Base-by-base conservation (phyloP, 2,888 invertebrate species). In the Spialia ferax region DNA sequence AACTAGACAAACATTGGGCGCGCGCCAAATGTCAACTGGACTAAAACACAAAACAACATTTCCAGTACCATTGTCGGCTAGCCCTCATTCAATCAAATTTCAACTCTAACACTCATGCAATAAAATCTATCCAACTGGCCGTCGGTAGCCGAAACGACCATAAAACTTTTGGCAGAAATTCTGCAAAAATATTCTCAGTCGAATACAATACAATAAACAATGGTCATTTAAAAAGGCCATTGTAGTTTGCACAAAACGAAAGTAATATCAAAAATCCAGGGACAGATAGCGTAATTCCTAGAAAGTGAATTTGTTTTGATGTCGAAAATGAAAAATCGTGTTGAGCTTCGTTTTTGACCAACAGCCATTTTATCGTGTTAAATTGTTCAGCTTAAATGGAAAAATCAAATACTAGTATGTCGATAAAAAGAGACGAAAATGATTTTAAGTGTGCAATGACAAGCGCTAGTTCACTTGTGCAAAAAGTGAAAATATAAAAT, bases 151-250 rank as follows among this genome's bases (percentile, higher is more conserved):
- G 66, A 55, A 67, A 61, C 66, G 52, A 11, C 45, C 55, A 54
- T 61, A 67, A 67, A 67, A 55, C 45, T 67, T 67, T 54, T 42
- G 32, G 55, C 61, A 29, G 66, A 61, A 42, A 61, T 67, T 67
- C 61, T 32, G 66, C 55, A 67, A 67, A 67, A 67, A 67, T 67
- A 67, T 67, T 67, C 60, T 67, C 66, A 67, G 66, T 61, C 66
- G 66, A 67, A 67, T 60, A 67, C 66, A 67, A 67, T 67, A 67
- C 66, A 55, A 67, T 67, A 67, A 67, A 67, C 66, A 61, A 67
- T 60, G 66, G 61, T 61, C 60, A 67, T 67, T 67, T 67, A 55
- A 67, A 67, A 67, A 61, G 45, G 60, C 67, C 35, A 67, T 67
- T 61, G 66, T 66, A 54, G 66, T 66, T 64, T 60, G 52, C 67